Base-by-base conservation (phyloP, 1,140 invertebrate genomes). In the Ceratosolen fusciceps region DNA sequence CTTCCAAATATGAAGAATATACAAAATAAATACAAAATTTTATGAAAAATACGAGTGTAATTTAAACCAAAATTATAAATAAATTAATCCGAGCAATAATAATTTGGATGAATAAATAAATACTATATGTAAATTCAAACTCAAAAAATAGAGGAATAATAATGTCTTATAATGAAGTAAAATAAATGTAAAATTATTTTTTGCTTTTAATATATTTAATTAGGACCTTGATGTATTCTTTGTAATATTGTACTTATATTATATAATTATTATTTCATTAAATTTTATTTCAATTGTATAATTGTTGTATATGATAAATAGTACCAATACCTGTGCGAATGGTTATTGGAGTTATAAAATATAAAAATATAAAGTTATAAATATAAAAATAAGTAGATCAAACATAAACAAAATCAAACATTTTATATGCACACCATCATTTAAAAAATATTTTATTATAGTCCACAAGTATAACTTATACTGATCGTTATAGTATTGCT, bases 1-100 rank as follows among this genome's bases (percentile, higher is more conserved):
- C 88, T 90, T 89, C 88, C 89, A 81, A 71, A 74, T 56, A 81
- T 81, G 70, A 81, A 81, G 39, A 77, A 72, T 80, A 54, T 65
- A 65, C 72, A 24, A 76, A 68, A 56, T 74, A 75, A 79, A 58
- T 74, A 47, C 70, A 24, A 43, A 75, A 52, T 79, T 65, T 60
- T 79, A 68, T 56, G 74, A n/a, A 74, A n/a, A 26, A 47, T 43
- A 21, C 58, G 54, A 14, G 3, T 16, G 1, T 16, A 10, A 26
- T 29, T 2, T 10, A 26, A 14, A 60, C 14, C 14, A 4, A 8
- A 29, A 29, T 60, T 24, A 60, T 9, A 29, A n/a, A 71, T 24
- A 9, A 49, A 31, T 54, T 52, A n/a, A n/a, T n/a, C n/a, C n/a
- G n/a, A n/a, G n/a, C 14, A 9, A 62, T 14, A 29, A 7, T 24